phyloP scores from a whole-genome alignment of 2,113 vertebrate genomes.

The Muntiacus muntjak region DNA sequence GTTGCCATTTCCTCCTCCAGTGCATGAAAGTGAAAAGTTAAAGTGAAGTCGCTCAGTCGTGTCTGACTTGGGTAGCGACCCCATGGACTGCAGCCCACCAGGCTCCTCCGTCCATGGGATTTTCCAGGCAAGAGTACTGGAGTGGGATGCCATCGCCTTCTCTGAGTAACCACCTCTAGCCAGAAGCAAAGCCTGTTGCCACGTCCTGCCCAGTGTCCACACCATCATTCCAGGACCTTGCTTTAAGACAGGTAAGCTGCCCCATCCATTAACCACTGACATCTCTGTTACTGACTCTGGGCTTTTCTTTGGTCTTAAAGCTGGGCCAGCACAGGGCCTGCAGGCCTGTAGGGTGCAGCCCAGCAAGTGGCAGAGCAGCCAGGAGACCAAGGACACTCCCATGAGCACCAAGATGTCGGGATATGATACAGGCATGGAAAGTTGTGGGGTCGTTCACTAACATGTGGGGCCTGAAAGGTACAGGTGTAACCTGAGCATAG shows the following conservation, averaged over 20 bases:
- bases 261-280: neutral
- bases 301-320: neutral
- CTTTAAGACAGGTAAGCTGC: neutral
- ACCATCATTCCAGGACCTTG: neutral
- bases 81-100: neutral
- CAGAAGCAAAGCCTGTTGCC: neutral
- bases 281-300: neutral
- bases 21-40: neutral
- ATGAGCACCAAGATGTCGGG: neutral
- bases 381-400: neutral
- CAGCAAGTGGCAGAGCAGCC: neutral
- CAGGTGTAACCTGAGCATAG: too few species aligned
- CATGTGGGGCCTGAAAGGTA: neutral
- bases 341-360: neutral
- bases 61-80: neutral
- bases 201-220: neutral
- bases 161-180: too few species aligned
- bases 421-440: too few species aligned
- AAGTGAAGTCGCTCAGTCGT: neutral
- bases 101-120: neutral
- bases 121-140: neutral
- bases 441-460: fast-evolving
- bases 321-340: neutral
- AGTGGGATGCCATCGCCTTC: neutral
- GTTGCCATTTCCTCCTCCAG: neutral